phyloP scores from a whole-genome alignment of 2,113 vertebrate genomes.

The Hylia prasina region DNA sequence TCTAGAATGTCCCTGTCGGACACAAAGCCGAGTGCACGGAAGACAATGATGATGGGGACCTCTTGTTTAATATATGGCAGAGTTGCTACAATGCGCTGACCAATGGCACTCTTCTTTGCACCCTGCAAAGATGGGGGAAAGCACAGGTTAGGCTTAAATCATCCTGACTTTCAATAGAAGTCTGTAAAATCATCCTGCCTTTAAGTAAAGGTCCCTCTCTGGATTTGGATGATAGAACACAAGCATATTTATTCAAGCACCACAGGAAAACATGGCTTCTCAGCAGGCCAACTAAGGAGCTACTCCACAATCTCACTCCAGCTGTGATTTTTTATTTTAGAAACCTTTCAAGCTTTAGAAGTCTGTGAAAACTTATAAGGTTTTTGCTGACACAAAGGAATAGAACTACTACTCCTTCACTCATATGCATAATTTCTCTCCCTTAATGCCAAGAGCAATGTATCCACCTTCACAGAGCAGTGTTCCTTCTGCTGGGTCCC shows the following conservation, averaged over 20 bases:
- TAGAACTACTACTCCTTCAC: background rate
- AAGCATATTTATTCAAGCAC: background rate
- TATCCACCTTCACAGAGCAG: background rate
- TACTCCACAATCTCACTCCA: background rate
- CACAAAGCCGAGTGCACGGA: conserved; percentile 94
- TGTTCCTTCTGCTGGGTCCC: background rate
- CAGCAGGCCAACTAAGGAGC: background rate
- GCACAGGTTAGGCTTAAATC: background rate
- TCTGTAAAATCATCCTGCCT: background rate
- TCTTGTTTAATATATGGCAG: conserved; percentile 97
- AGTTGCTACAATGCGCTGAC: conserved; percentile 96
- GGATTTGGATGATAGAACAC: background rate
- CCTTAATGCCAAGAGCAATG: background rate
- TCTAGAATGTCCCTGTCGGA: conserved; percentile 98
- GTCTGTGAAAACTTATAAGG: background rate
- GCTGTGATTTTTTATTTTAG: background rate
- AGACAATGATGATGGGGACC: conserved; percentile 99
- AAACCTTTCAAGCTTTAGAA: background rate
- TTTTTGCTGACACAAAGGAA: background rate
- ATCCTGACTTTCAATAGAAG: background rate
- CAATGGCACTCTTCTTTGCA: conserved; percentile 97
- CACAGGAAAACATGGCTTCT: background rate
- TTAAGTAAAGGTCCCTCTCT: background rate
- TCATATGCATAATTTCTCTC: fast-evolving
- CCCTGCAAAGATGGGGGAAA: conserved; percentile 73